Percentiles rank a stretch among this genome's conserved stretches.
These are phyloP conservation scores for Pissodes strobi DNA, from an alignment of 1,140 invertebrate species.

Conservation along the genomic window DNA sequence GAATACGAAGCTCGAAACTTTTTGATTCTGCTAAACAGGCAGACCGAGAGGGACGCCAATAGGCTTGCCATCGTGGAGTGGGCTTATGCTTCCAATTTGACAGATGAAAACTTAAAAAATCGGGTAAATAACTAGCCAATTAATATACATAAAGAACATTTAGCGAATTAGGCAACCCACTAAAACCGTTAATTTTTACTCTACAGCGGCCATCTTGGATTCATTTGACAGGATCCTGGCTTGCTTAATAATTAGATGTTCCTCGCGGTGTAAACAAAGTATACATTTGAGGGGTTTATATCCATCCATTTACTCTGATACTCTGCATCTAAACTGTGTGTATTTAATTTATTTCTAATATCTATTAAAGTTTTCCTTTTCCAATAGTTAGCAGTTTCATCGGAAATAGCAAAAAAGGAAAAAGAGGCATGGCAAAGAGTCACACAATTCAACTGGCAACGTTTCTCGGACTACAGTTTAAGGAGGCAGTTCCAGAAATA, in stretches of 20 bases:
- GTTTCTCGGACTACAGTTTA: slow-evolving; percentile 36
- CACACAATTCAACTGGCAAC: slow-evolving; percentile 41
- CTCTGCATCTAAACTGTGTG: too few species aligned
- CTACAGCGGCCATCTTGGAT: neutral
- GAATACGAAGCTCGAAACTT: slow-evolving; percentile 65
- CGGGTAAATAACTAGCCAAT: slow-evolving; percentile 53
- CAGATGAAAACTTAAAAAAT: slow-evolving; percentile 67
- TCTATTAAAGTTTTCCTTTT: too few species aligned
- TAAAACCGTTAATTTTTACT: neutral
- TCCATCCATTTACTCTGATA: too few species aligned
- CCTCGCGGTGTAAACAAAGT: too few species aligned
- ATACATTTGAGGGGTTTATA: too few species aligned
- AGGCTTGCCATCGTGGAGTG: slow-evolving; percentile 63
- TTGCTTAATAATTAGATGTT: too few species aligned
- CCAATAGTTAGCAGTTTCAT: slow-evolving; percentile 36
- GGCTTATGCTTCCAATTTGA: slow-evolving; percentile 77
- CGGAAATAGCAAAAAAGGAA: slow-evolving; percentile 40
- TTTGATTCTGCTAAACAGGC: slow-evolving; percentile 63
- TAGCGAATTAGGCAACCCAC: too few species aligned
- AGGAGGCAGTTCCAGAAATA: slow-evolving; percentile 44
- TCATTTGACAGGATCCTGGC: too few species aligned
- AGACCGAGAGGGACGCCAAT: slow-evolving; percentile 62
- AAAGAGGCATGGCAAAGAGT: slow-evolving; percentile 41
- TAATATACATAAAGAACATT: too few species aligned
- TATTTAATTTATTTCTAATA: too few species aligned